Base-by-base conservation (phyloP, 1,140 invertebrate genomes). In the Aphaenogaster floridana region DNA sequence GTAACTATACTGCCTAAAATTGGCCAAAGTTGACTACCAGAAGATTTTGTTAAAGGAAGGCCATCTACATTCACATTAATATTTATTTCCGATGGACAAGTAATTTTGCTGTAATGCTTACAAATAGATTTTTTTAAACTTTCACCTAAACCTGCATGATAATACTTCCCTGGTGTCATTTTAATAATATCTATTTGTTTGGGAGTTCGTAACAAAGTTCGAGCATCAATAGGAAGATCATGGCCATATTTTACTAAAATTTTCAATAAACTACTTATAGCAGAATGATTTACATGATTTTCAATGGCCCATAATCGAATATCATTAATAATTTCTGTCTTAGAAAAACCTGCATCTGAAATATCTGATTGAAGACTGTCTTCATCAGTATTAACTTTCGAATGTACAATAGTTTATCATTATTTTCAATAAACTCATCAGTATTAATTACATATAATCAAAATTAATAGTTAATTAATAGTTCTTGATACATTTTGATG, bases 1-100 rank as follows among this genome's bases (percentile, higher is more conserved):
- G 68, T 50, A 17, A 83, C 61, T 52, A 91, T 83, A 21, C 77
- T 71, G 36, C 8, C 76, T 71, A 91, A 68, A 42, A 91, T 80
- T 15, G 89, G 87, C 87, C 74, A 90, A 79, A 91, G 79, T 57
- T 87, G 79, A 86, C 79, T 89, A 7, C n/a, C 54, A 63, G 79
- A 87, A 42, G 76, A 77, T 63, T 90, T 88, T n/a, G 68, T 57
- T 48, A 91, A 28, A 28, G 86, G 69, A 52, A 88, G n/a, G 17
- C 89, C 89, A 78, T 89, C 89, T 59, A 78, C 17, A 61, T 61
- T 61, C 1, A 61, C 39, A 61, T 77, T 77, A 77, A 77, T 77
- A 45, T 61, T 42, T 77, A 77, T 77, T 34, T 77, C 11, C 7
- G 21, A 61, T 77, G 54, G 54, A 28, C n/a, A 61, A 45, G n/a